Evolutionary conservation across 2,113 vertebrate genomes (phyloP), one percentile per base, ranked within the genome.

Genomic region (Piaya cayana): DNA sequence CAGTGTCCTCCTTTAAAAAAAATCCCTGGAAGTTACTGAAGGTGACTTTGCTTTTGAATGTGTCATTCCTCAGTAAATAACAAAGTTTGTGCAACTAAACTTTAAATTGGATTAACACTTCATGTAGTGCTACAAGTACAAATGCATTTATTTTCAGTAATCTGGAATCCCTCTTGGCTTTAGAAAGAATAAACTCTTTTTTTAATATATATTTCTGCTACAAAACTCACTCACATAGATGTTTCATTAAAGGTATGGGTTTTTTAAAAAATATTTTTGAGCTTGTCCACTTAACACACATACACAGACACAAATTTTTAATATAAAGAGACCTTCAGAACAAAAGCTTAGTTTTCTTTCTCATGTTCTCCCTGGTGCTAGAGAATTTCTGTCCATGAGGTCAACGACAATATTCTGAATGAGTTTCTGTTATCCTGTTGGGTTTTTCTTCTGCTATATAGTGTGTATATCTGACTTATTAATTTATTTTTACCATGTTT

Each of bases 271-370:
- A 32, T 0, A 3, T 50, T 50, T 56, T 65, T 8, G 7, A 13
- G 23, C 18, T 21, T 50, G 6, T 50, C 42, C 4, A 39, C 16
- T 17, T 20, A 56, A 49, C 4, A 25, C 10, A 36, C 18, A 8
- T 12, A 6, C 1, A 2, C 30, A 84, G 23, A 49, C 6, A 36
- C 1, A 78, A 12, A 9, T 50, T 50, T 71, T 82, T 39, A 50
- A 9, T 36, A 22, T 5, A 37, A 77, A 69, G 58, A 72, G 1
- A 15, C 1, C 8, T 78, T 34, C 21, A 22, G 4, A 30, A 80
- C 69, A 62, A 79, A 1, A 12, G 1, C 9, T 78, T n/a, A 0
- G 0, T 60, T 58, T 63, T 59, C 1, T 82, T 75, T 69, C 50
- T 47, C 8, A 5, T 36, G 13, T 88, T 85, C 6, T 65, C 36